Percentiles rank a stretch among this genome's conserved stretches.
Conservation (phyloP, 2,113 vertebrate species). For the Notechis scutatus region DNA sequence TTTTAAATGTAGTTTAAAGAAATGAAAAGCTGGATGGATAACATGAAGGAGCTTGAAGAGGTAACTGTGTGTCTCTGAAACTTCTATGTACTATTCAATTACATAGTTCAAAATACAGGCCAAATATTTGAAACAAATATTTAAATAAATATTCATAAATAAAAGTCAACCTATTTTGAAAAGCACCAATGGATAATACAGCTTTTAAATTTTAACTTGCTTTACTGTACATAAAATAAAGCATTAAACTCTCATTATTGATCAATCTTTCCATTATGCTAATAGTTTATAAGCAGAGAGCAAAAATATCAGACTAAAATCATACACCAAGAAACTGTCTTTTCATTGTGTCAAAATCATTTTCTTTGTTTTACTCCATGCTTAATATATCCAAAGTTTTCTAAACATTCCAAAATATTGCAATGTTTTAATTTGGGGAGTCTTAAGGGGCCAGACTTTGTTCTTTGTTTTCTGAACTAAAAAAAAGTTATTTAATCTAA, state of each 20-base stretch:
- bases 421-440: no score
- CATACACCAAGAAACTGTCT: not conserved
- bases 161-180: not conserved
- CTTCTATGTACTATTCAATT: not conserved
- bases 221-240: not conserved
- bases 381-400: no score
- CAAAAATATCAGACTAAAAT: not conserved
- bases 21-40: not conserved
- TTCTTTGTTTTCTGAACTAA: no score
- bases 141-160: not conserved
- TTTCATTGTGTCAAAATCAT: no score
- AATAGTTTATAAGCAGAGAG: not conserved
- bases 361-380: no score
- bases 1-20: not conserved
- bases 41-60: not conserved
- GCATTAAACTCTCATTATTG: not conserved
- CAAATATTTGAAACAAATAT: not conserved
- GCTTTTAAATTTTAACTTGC: not conserved
- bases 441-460: no score
- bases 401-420: no score
- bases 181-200: not conserved
- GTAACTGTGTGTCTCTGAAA: not conserved
- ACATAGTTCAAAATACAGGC: not conserved
- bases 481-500: no score
- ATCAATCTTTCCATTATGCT: not conserved